A percentile compares a stretch with the other conserved stretches of the same genome.
phyloP scores from a whole-genome alignment of 2,113 vertebrate genomes.

The human (Homo sapiens) region DNA sequence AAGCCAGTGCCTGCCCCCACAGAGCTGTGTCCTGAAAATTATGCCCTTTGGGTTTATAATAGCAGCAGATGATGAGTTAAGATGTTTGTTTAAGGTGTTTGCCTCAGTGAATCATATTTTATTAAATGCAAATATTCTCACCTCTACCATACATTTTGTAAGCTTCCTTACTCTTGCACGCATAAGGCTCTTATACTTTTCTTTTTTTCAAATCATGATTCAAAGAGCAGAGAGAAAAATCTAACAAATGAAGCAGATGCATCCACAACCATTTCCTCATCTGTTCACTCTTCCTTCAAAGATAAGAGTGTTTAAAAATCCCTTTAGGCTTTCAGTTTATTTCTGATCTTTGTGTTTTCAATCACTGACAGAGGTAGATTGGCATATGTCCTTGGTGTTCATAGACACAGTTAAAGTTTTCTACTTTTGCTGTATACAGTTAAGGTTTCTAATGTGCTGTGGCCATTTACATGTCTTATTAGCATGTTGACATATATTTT shows the following conservation, averaged over 20 bases:
- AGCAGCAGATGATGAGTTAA: neutral
- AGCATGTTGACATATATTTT: neutral
- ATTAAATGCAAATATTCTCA: neutral
- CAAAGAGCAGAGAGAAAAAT: neutral
- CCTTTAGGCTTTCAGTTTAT: neutral
- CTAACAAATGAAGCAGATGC: neutral
- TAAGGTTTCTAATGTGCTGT: neutral
- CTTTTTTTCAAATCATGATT: conserved; percentile 1
- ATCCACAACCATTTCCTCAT: neutral
- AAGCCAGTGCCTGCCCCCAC: neutral
- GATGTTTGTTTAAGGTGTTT: neutral
- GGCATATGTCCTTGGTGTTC: neutral
- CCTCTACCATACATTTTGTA: neutral
- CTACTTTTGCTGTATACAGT: neutral
- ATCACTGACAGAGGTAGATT: neutral
- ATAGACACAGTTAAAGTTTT: neutral
- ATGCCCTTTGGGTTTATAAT: neutral
- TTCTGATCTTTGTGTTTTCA: conserved; percentile 19
- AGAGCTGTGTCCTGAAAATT: neutral
- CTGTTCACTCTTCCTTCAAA: neutral
- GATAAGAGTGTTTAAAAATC: neutral
- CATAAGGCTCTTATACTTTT: neutral
- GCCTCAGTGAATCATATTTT: neutral
- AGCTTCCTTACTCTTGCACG: neutral
- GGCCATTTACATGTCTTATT: neutral